A percentile compares a stretch with the other conserved stretches of the same genome.
phyloP scores from a whole-genome alignment of 2,113 vertebrate species.

The Phyllostomus discolor region DNA sequence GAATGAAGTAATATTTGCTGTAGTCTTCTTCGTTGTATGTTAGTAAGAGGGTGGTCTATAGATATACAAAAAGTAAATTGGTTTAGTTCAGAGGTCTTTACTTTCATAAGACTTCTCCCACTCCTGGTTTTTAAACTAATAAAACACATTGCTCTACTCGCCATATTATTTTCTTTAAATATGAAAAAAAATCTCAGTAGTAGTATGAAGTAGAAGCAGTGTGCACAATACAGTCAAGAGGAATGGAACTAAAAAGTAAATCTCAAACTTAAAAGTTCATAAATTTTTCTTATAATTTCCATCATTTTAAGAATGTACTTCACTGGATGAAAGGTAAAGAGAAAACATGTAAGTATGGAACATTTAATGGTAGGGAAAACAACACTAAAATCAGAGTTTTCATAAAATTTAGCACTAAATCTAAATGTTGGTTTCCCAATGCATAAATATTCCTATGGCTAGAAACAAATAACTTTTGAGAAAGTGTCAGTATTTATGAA shows the following conservation, averaged over 20 bases:
- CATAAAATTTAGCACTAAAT: constrained; percentile 1
- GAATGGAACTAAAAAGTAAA: neutral
- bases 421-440: neutral
- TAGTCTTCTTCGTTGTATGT: neutral
- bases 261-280: neutral
- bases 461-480: constrained; percentile 9
- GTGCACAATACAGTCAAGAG: neutral
- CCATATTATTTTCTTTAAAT: neutral
- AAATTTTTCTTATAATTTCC: neutral
- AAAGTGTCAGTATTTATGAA: neutral
- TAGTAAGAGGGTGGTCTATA: neutral
- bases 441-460: neutral
- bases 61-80: neutral
- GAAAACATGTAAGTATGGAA: neutral
- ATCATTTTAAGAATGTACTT: constrained; percentile 3
- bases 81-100: neutral
- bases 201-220: neutral
- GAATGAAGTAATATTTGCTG: neutral
- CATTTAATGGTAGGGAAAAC: neutral
- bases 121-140: neutral
- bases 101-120: neutral
- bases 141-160: neutral
- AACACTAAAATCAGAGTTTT: constrained; percentile 2
- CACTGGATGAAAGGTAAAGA: neutral
- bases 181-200: neutral